These are phyloP conservation scores for Leucophora obtusa DNA, from an alignment of 2,888 invertebrate genomes.

Conservation along the genomic window DNA sequence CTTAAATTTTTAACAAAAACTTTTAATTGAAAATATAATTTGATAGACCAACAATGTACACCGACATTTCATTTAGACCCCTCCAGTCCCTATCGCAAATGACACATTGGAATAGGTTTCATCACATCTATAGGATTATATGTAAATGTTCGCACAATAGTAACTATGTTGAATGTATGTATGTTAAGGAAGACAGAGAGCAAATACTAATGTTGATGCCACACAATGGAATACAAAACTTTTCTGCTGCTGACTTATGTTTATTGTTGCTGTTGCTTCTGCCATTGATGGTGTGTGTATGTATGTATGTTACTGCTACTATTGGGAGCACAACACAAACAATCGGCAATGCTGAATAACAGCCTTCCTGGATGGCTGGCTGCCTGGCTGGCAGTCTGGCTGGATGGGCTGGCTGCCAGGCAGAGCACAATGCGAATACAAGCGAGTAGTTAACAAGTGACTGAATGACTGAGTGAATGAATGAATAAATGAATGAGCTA, in stretches of 20 bases:
- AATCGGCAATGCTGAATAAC: constrained; percentile 51
- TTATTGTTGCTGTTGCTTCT: constrained; percentile 53
- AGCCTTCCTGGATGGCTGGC: constrained; percentile 52
- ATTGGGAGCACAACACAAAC: constrained; percentile 55
- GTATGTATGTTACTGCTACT: constrained; percentile 28
- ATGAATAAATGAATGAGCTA: constrained; percentile 61
- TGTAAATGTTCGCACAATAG: neutral
- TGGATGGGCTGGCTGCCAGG: constrained; percentile 30
- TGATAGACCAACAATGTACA: neutral
- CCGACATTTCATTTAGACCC: neutral
- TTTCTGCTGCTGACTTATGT: constrained; percentile 53
- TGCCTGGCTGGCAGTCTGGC: constrained; percentile 22
- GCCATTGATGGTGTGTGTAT: constrained; percentile 36
- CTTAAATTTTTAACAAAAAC: neutral
- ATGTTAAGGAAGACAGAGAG: constrained; percentile 51
- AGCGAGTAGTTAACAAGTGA: constrained; percentile 63
- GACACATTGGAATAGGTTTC: neutral
- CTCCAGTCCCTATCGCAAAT: neutral
- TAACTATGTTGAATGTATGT: constrained; percentile 25
- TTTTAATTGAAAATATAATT: neutral
- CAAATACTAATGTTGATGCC: constrained; percentile 56
- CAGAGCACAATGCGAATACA: constrained; percentile 56
- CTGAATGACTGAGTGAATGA: constrained; percentile 59
- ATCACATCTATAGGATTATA: neutral
- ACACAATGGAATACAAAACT: constrained; percentile 46